These are phyloP conservation scores for Rhorus exstirpatorius DNA, from an alignment of 2,888 invertebrate genomes.

Conservation along the genomic window DNA sequence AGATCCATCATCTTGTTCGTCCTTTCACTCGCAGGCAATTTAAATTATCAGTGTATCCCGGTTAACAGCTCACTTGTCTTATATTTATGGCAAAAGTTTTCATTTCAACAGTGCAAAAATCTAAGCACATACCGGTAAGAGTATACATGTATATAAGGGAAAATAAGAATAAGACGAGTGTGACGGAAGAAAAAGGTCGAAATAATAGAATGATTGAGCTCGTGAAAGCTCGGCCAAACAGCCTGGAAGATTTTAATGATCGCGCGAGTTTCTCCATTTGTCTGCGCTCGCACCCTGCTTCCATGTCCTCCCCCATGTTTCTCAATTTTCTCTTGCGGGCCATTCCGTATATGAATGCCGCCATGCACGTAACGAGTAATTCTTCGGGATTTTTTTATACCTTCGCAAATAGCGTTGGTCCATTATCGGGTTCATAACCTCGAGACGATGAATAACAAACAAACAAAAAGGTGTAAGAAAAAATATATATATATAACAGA, in stretches of 20 bases:
- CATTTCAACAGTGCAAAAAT: no score
- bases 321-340: conserved; percentile 1
- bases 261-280: conserved; percentile 51
- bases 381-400: no score
- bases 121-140: no score
- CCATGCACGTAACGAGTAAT: conserved; percentile 39
- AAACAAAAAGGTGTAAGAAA: no score
- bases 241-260: conserved; percentile 80
- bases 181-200: conserved; percentile 21
- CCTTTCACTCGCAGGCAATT: no score
- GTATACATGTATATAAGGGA: no score
- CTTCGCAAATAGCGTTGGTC: conserved; percentile 50
- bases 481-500: no score
- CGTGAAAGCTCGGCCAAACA: conserved; percentile 65
- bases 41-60: no score
- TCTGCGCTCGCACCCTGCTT: no score
- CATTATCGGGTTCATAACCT: conserved; percentile 41
- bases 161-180: background rate
- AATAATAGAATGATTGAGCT: conserved; percentile 37
- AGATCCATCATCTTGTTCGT: no score
- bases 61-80: no score
- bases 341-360: conserved; percentile 16
- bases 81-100: no score
- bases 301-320: conserved; percentile 16
- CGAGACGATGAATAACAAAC: background rate